Percentiles rank a stretch among this genome's conserved stretches.
Evolutionary conservation across 2,797 vertebrate species (phyloP).

Genomic region (Pseudocheirus occidentalis): DNA sequence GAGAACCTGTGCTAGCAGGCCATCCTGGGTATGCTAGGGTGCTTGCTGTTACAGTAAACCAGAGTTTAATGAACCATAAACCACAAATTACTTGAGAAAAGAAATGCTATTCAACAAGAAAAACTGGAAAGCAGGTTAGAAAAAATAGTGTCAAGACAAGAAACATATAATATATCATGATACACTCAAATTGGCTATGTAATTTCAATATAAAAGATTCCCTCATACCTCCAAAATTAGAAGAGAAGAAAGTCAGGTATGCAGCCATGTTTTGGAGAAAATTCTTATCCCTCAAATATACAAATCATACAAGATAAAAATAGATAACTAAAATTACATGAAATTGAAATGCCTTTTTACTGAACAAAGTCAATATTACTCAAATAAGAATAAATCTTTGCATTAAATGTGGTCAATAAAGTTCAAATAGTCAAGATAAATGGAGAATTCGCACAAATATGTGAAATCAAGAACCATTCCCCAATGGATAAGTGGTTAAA

Average conservation of each 20-base stretch:
- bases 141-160: not conserved
- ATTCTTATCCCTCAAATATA: not conserved
- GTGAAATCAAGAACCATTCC: not conserved
- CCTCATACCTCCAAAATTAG: not conserved
- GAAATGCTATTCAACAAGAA: not conserved
- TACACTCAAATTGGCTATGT: not conserved
- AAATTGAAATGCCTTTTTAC: not conserved
- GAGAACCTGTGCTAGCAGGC: too few species aligned
- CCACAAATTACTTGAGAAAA: not conserved
- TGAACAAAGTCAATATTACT: not conserved
- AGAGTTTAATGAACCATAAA: not conserved
- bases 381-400: not conserved
- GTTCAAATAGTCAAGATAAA: not conserved
- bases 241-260: not conserved
- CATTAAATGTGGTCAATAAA: not conserved
- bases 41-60: not conserved
- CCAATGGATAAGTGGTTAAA: not conserved
- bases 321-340: not conserved
- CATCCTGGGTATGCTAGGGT: too few species aligned
- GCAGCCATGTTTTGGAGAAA: not conserved
- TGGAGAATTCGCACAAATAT: not conserved
- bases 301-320: not conserved
- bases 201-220: not conserved
- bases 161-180: not conserved
- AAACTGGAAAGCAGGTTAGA: not conserved